phyloP scores from a whole-genome alignment of 2,113 vertebrate genomes.

The Phycodurus eques region DNA sequence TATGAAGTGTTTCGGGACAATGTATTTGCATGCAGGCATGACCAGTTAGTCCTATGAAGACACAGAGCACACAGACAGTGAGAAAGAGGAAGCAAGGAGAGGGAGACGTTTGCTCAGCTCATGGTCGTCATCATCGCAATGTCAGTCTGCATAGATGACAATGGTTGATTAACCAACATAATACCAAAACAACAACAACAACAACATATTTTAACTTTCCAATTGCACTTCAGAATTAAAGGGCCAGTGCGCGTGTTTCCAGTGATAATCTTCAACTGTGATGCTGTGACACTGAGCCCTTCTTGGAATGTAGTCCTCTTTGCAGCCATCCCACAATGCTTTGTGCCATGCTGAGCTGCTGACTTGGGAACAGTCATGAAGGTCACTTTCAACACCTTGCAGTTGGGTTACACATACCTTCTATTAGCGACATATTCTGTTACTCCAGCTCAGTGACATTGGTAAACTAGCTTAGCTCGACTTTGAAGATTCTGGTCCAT shows the following conservation, averaged over 20 bases:
- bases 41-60: constrained; percentile 80
- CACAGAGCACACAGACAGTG: constrained; percentile 56
- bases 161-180: background rate
- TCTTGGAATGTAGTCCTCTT: constrained; percentile 14
- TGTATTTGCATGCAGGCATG: constrained; percentile 82
- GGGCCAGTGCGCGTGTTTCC: constrained; percentile 35
- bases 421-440: background rate
- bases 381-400: constrained; percentile 28
- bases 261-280: background rate
- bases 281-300: constrained; percentile 37
- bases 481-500: background rate
- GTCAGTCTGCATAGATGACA: constrained; percentile 4
- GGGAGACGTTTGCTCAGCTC: background rate
- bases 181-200: background rate
- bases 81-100: background rate
- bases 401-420: background rate
- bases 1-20: constrained; percentile 81
- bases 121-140: constrained; percentile 6
- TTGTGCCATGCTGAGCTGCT: constrained; percentile 26
- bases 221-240: constrained; percentile 44
- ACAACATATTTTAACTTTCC: background rate
- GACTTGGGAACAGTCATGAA: constrained; percentile 14
- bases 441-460: constrained; percentile 7
- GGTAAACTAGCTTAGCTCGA: background rate
- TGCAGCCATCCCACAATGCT: constrained; percentile 24